Conservation (phyloP, 2,797 vertebrate species). For the Centropyge bicolor region DNA sequence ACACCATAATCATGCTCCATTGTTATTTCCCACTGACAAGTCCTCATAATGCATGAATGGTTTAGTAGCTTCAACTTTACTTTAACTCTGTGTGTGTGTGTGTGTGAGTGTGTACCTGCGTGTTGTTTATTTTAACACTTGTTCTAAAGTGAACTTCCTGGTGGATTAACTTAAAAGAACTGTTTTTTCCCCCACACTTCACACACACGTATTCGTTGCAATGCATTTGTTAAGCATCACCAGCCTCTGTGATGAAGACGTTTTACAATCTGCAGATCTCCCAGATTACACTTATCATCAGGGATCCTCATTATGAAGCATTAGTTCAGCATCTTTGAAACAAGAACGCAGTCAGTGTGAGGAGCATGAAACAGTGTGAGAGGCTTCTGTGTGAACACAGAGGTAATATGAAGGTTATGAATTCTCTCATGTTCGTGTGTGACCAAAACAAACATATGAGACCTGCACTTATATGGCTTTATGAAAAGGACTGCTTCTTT, state of each 20-base stretch:
- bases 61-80: not conserved
- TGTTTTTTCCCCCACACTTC: not conserved
- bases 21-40: not conserved
- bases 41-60: not conserved
- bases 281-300: not conserved
- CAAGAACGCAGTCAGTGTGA: not conserved
- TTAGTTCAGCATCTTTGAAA: not conserved
- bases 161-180: not conserved
- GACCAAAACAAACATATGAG: too few species aligned
- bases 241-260: not conserved
- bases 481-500: too few species aligned
- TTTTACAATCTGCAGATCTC: not conserved
- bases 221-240: not conserved
- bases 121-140: not conserved
- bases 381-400: not conserved
- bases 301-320: not conserved
- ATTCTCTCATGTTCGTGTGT: not conserved
- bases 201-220: not conserved
- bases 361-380: not conserved
- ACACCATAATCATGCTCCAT: constrained; percentile 8
- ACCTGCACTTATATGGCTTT: too few species aligned
- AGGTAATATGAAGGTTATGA: not conserved
- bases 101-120: not conserved
- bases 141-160: not conserved
- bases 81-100: not conserved